A percentile compares a stretch with the other conserved stretches of the same genome.
phyloP scores from a whole-genome alignment of 1,140 invertebrate species.

The Pseudomyrmex cubaensis region DNA sequence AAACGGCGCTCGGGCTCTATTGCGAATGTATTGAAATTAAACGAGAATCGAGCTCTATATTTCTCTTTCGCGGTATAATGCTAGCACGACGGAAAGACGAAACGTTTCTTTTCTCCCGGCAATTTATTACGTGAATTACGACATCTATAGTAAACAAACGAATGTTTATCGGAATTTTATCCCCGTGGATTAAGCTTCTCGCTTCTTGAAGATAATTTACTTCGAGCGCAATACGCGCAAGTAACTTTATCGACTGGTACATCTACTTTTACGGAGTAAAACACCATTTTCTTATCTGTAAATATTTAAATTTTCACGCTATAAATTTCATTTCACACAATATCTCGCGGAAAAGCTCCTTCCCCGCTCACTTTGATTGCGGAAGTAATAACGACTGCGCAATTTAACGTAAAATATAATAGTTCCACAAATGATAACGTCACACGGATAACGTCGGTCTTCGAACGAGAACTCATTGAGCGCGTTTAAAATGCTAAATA shows the following conservation, averaged over 20 bases:
- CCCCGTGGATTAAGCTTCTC: neutral
- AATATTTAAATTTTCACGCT: neutral
- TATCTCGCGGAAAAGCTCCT: no score
- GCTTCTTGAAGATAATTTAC: constrained; percentile 1
- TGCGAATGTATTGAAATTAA: constrained; percentile 15
- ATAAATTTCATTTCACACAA: neutral
- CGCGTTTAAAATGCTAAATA: constrained; percentile 4
- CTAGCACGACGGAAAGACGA: neutral
- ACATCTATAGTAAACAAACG: neutral
- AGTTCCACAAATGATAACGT: neutral
- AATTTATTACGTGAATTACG: constrained; percentile 8
- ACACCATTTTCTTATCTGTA: neutral
- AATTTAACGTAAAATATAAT: neutral
- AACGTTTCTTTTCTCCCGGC: neutral
- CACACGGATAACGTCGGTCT: neutral
- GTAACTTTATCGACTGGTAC: neutral
- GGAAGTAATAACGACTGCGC: neutral
- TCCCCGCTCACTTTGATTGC: no score
- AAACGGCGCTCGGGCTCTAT: constrained; percentile 21
- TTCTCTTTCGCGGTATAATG: neutral
- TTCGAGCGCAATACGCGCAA: neutral
- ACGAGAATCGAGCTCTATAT: constrained; percentile 9
- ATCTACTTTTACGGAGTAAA: neutral
- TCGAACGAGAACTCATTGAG: neutral
- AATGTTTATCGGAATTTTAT: constrained; percentile 1